Evolutionary conservation across 2,888 invertebrate species (phyloP), one percentile per base, ranked within the genome.

Genomic region (Agrochola lota): DNA sequence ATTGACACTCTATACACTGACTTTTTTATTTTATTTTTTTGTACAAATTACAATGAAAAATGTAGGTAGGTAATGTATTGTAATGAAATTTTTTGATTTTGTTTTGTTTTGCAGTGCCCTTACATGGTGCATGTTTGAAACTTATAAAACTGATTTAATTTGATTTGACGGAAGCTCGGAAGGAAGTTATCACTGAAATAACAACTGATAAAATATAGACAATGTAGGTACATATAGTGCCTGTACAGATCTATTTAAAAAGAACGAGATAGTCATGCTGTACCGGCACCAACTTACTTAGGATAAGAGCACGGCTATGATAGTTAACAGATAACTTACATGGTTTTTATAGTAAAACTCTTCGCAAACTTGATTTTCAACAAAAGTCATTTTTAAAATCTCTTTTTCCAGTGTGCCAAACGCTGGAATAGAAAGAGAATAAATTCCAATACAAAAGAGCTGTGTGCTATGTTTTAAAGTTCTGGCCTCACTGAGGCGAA

Each of bases 321-420:
- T 11, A 17, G 11, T 8, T 43, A 12, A 35, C n/a, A 0, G 30
- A 17, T 17, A 63, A 55, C 30, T 76, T 85, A 94, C 94, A 87
- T 92, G 85, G 15, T 91, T 85, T 69, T 84, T 90, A 20, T 86
- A 83, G 72, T 95, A 95, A 80, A 93, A 95, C 20, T 92, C 91
- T n/a, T 91, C 90, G 68, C 95, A 95, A 12, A 91, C 91, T 63
- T 81, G 85, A n/a, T 90, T 89, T 0, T 89, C 88, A 0, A 95
- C 90, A 62, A 86, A 91, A 2, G 88, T 87, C 92, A 95, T 92
- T 88, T 91, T 91, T 3, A 78, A 60, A 0, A 91, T 76, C 80
- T 94, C 93, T 70, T 95, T 95, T 52, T 89, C 81, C 30, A 94
- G 52, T n/a, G 90, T 90, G 7, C 90, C 91, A 5, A 76, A 77